phyloP scores from a whole-genome alignment of 2,797 vertebrate genomes.

The Gouania willdenowi region DNA sequence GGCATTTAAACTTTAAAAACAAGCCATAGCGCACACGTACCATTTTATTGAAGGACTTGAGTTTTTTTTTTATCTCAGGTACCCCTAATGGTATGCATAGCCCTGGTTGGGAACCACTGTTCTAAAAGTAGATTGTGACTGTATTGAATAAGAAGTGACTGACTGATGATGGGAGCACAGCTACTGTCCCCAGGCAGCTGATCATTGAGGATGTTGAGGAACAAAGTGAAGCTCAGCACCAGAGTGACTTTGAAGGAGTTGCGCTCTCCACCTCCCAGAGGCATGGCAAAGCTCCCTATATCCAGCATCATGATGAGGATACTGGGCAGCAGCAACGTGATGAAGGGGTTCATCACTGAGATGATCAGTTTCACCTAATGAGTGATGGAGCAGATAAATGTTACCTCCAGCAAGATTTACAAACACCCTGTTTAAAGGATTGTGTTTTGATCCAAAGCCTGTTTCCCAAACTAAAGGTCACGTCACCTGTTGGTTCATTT shows the following conservation, averaged over 20 bases:
- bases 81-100: no score
- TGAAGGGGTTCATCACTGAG: constrained; percentile 49
- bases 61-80: no score
- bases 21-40: no score
- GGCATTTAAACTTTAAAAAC: no score
- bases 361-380: constrained; percentile 55
- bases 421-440: no score
- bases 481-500: no score
- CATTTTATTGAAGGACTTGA: no score
- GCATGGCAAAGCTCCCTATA: constrained; percentile 68
- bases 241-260: constrained; percentile 75
- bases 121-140: not conserved
- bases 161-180: constrained; percentile 76
- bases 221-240: constrained; percentile 76
- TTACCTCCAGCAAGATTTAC: no score
- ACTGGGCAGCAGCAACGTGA: constrained; percentile 71
- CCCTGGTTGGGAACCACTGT: no score
- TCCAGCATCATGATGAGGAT: constrained; percentile 69
- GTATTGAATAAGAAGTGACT: constrained; percentile 26
- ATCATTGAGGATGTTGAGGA: constrained; percentile 71
- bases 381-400: no score
- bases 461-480: no score
- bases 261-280: constrained; percentile 61
- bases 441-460: no score
- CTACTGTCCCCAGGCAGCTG: constrained; percentile 67